Evolutionary conservation across 2,797 vertebrate genomes (phyloP), one percentile per base, ranked within the genome.

Genomic region (Enteromius afrohamiltoni): DNA sequence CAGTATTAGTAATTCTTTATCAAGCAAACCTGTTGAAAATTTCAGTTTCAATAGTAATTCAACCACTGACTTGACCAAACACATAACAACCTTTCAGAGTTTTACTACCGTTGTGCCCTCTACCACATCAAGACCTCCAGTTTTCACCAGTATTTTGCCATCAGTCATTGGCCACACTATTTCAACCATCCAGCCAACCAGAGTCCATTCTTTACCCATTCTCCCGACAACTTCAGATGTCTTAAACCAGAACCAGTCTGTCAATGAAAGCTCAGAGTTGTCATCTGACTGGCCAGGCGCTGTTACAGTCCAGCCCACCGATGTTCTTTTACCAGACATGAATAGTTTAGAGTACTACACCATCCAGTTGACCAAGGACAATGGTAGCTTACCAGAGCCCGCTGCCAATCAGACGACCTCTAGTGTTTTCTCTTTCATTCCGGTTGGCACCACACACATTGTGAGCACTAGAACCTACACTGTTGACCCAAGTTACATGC

Each of bases 261-360:
- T 49, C 80, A 87, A 13, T 49, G 89, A 82, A 11, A 73, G 82
- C 0, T 92, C 86, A 9, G 45, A 86, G 13, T 89, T 91, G 0
- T 82, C 92, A 8, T 62, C 93, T 47, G 89, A 93, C 60, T 89
- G 93, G 86, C 87, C 87, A 2, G 93, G 94, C 75, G 45, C 26
- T 9, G 90, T 91, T 86, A 6, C 0, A 0, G 87, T 93, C 58
- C 91, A 89, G 69, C 94, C 92, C 6, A 93, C 26, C 0, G 89
- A 94, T 49, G 92, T 94, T 26, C 90, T 94, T 1, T 77, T 95
- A 86, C 93, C 92, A 0, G 91, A 90, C 86, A 91, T 93, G 89
- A 90, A 96, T 89, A 93, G 92, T 3, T 6, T 94, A 84, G 91
- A 93, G 26, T 94, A 93, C 75, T 95, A 94, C 85, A 92, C 94